Evolutionary conservation across 2,113 vertebrate genomes (phyloP), one percentile per base, ranked within the genome.

Genomic region (Trichomycterus rosablanca): DNA sequence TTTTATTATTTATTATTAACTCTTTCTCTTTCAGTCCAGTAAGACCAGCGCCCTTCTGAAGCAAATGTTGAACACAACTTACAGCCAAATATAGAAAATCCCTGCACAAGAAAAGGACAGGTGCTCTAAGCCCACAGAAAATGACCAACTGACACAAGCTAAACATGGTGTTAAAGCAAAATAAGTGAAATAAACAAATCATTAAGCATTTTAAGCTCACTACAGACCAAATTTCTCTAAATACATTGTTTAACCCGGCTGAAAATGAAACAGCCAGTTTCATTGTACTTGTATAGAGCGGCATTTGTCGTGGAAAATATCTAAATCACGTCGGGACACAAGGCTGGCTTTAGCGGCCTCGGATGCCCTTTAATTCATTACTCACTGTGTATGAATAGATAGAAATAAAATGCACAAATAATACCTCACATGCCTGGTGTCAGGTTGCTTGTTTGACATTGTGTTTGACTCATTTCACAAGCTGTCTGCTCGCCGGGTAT

Each of bases 21-120:
- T 61, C 34, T 28, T 12, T 58, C 24, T 61, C 59, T 51, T 57
- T 34, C 59, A 7, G 2, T 35, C 68, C 67, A 67, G 59, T 66
- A 62, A 66, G 40, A 81, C 76, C 72, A 43, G 61, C 68, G 79
- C 78, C 75, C 79, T 64, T 67, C 59, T 20, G 70, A 72, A 75
- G 71, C 70, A 79, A 74, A 59, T 67, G 74, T 68, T 56, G 74
- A 70, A 76, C 68, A 45, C 66, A 71, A 76, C 80, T 83, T 84
- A 80, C 73, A 67, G 81, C 86, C 85, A 87, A 88, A 88, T 86
- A 88, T 89, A 88, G 86, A 87, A 86, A 82, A 87, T 87, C 84
- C 83, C 72, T 10, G 78, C 75, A 87, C 83, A 87, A 87, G 85
- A 75, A 75, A 66, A 69, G 79, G 85, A 87, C 87, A 89, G 87